A percentile compares a stretch with the other conserved stretches of the same genome.
These are phyloP conservation scores for Choloepus hoffmanni DNA, from an alignment of 2,113 vertebrate species.

Conservation along the genomic window DNA sequence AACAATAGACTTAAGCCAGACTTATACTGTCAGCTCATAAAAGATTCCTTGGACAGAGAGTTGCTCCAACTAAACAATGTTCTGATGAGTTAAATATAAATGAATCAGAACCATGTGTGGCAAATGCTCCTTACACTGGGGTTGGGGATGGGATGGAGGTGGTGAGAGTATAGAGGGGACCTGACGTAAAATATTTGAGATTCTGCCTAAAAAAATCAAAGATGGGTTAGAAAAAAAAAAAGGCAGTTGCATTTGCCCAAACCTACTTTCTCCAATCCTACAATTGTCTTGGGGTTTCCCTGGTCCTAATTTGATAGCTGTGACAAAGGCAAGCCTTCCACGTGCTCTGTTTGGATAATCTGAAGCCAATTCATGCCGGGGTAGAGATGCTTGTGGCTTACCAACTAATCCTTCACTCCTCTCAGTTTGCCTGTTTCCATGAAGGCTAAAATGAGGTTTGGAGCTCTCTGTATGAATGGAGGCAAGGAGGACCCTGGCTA, in stretches of 20 bases:
- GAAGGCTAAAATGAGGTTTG: neutral
- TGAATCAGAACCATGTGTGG: slow-evolving; percentile 54
- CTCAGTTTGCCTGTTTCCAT: neutral
- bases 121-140: neutral
- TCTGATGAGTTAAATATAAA: slow-evolving; percentile 47
- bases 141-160: neutral
- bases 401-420: neutral
- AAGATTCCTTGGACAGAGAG: neutral
- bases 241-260: neutral
- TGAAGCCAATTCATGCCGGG: neutral
- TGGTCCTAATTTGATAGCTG: neutral
- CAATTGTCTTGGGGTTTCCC: neutral
- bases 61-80: slow-evolving; percentile 22
- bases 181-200: neutral
- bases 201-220: neutral
- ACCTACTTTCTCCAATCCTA: neutral
- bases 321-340: neutral
- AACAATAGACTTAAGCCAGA: neutral
- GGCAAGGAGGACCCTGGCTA: neutral
- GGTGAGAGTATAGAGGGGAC: neutral
- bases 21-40: neutral
- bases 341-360: neutral
- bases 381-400: neutral
- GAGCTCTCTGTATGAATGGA: neutral
- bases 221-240: neutral